phyloP scores from a whole-genome alignment of 2,113 vertebrate genomes.

The Gambusia affinis region DNA sequence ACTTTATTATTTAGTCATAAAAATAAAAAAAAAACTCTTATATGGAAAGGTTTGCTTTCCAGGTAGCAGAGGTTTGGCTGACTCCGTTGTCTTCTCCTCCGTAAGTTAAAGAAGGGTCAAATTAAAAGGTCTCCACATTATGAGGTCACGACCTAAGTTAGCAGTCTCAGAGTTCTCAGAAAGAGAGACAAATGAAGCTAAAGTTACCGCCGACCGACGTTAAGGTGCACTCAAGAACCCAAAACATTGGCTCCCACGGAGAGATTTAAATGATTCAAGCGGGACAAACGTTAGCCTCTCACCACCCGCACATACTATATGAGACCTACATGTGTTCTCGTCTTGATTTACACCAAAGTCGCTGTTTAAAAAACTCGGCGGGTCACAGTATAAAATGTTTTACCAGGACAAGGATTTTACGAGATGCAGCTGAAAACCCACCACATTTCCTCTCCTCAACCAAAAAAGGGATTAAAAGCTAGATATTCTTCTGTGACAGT shows the following conservation, averaged over 20 bases:
- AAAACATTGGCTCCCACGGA: slow-evolving; percentile 48
- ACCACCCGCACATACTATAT: slow-evolving; percentile 34
- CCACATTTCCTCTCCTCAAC: slow-evolving; percentile 45
- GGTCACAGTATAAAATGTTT: slow-evolving; percentile 73
- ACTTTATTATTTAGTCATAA: no score
- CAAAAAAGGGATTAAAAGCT: slow-evolving; percentile 67
- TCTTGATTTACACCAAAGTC: slow-evolving; percentile 71
- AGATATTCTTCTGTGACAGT: slow-evolving; percentile 65
- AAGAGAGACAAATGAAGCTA: slow-evolving; percentile 51
- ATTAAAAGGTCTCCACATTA: slow-evolving; percentile 46
- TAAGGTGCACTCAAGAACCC: slow-evolving; percentile 34
- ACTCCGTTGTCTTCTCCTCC: slow-evolving; percentile 29
- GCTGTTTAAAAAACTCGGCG: slow-evolving; percentile 71
- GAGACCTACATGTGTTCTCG: slow-evolving; percentile 41
- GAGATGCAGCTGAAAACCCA: slow-evolving; percentile 68
- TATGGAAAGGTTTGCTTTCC: slow-evolving; percentile 12
- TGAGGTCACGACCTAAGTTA: slow-evolving; percentile 41
- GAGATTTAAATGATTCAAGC: slow-evolving; percentile 48
- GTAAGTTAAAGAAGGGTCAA: slow-evolving; percentile 26
- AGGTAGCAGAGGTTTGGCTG: slow-evolving; percentile 26
- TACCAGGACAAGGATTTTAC: slow-evolving; percentile 74
- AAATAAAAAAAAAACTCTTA: no score
- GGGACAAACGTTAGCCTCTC: slow-evolving; percentile 62
- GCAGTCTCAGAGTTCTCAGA: slow-evolving; percentile 21
- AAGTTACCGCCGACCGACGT: slow-evolving; percentile 50